Evolutionary conservation across 2,113 vertebrate genomes (phyloP), one percentile per base, ranked within the genome.

Genomic region (Bucco capensis): DNA sequence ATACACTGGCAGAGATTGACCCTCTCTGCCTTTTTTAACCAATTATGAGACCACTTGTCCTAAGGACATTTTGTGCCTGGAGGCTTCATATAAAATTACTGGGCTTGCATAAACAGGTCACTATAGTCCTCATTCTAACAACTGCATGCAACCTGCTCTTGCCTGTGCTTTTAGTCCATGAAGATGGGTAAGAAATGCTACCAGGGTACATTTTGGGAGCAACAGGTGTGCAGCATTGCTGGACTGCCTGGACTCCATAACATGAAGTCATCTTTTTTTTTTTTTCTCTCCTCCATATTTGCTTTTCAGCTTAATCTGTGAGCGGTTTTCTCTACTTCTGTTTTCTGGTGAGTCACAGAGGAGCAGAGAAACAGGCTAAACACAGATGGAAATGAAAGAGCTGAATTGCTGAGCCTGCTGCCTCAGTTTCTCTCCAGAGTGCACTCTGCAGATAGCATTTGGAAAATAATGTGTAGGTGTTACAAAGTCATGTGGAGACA

Each of bases 301-400:
- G 86, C 83, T 92, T 89, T 87, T 58, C 90, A 76, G 81, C 54
- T 86, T 57, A 19, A 58, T 90, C 86, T 76, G 40, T 46, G 74
- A 94, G 78, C 13, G 2, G 12, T 84, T 88, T 93, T 70, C 80
- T 85, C 60, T 42, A 17, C 57, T 84, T 62, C 49, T 85, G 1
- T 86, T 72, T 92, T 92, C 74, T 89, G 83, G 85, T 77, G 92
- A 92, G 46, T 87, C 86, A 84, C 40, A 61, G 71, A 72, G 82
- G 87, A 92, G 50, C 57, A 33, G 57, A 84, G 80, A 33, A 93
- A 66, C 33, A 33, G 38, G 49, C 74, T 78, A 84, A 71, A 70
- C 73, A 58, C 72, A 73, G 87, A 54, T 91, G 69, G 94, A 23
- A 74, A 13, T 18, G 46, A 44, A 53, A 65, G 14, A 46, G 67